Evolutionary conservation across 2,113 vertebrate genomes (phyloP).

Genomic region (Narcine bancroftii): DNA sequence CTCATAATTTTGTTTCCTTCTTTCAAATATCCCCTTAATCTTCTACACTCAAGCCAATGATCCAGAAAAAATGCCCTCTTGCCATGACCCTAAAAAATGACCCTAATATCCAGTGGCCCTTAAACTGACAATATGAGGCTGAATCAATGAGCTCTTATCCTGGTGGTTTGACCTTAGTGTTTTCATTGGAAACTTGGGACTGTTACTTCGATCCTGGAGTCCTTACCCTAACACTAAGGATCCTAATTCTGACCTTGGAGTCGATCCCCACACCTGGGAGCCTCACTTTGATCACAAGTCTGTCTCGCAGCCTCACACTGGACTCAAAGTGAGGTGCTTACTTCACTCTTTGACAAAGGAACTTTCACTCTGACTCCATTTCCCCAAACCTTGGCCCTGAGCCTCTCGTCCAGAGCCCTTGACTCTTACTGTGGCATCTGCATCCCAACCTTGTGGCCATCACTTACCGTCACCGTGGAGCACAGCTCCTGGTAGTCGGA

Average conservation of each 20-base stretch:
- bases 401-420: neutral
- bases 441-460: neutral
- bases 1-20: too few relatives aligned
- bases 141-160: neutral
- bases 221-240: neutral
- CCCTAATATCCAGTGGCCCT: too few relatives aligned
- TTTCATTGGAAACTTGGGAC: neutral
- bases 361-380: neutral
- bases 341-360: too few relatives aligned
- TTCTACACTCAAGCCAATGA: too few relatives aligned
- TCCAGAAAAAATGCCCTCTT: too few relatives aligned
- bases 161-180: neutral
- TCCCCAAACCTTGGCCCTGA: neutral
- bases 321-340: neutral
- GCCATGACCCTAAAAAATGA: too few relatives aligned
- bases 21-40: too few relatives aligned
- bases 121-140: neutral
- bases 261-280: neutral
- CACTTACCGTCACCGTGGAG: constrained; percentile 62
- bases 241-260: neutral
- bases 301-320: neutral
- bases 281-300: too few relatives aligned
- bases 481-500: constrained; percentile 72
- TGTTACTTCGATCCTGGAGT: neutral
- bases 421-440: neutral